A percentile compares a stretch with the other conserved stretches of the same genome.
phyloP scores from a whole-genome alignment of 2,888 invertebrate species.

The Geophilus truncorum region DNA sequence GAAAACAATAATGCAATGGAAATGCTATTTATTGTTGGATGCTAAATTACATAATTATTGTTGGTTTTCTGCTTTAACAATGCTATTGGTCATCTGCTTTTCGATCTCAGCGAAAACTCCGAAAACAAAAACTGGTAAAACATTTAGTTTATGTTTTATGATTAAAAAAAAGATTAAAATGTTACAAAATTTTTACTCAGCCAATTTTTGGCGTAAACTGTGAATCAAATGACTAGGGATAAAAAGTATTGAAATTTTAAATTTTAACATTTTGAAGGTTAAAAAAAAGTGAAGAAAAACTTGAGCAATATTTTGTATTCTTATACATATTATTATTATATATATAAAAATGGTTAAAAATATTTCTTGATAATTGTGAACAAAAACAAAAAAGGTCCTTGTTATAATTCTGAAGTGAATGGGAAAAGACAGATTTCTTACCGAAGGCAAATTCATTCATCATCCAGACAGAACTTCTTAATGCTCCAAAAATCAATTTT shows the following conservation, averaged over 20 bases:
- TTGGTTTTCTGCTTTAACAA: too few species aligned
- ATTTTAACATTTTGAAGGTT: background rate
- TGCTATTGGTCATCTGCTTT: too few species aligned
- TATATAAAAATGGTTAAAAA: background rate
- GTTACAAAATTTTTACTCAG: background rate
- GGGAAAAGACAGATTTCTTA: background rate
- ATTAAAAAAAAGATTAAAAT: background rate
- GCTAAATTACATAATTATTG: too few species aligned
- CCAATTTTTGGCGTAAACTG: background rate
- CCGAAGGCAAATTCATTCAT: conserved; percentile 2
- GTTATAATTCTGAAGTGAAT: background rate
- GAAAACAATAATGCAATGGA: too few species aligned
- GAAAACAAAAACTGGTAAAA: too few species aligned
- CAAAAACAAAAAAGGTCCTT: background rate
- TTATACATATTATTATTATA: conserved; percentile 9
- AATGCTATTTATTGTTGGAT: too few species aligned
- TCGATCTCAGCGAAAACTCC: too few species aligned
- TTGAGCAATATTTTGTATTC: background rate
- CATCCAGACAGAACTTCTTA: conserved; percentile 6
- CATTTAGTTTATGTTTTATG: too few species aligned
- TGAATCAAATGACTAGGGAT: background rate
- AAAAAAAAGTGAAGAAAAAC: background rate
- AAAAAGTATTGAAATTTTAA: background rate
- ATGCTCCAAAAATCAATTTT: background rate
- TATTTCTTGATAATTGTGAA: background rate